Conservation (phyloP, 2,797 vertebrate genomes). For the Gobionotothen gibberifrons region DNA sequence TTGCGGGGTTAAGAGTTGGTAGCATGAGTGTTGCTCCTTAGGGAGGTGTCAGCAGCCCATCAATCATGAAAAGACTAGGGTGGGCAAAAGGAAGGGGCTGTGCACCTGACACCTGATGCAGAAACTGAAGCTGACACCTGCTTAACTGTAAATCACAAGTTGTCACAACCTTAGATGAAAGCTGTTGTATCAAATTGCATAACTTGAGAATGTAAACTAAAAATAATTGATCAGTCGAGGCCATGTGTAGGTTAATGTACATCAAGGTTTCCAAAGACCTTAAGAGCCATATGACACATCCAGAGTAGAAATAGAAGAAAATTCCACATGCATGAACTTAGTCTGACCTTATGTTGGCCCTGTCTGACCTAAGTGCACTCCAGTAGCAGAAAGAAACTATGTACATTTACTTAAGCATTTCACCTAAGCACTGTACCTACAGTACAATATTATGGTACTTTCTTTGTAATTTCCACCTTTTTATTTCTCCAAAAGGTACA, state of each 20-base stretch:
- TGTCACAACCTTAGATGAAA: conserved; percentile 39
- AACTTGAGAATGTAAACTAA: conserved; percentile 8
- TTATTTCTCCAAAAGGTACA: not conserved
- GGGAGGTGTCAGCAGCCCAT: conserved; percentile 61
- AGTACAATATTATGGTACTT: not conserved
- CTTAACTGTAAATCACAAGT: conserved; percentile 47
- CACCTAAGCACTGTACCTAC: too few species aligned
- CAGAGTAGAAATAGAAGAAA: not conserved
- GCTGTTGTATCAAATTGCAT: conserved; percentile 1
- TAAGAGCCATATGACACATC: not conserved
- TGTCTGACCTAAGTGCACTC: not conserved
- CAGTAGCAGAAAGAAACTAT: not conserved
- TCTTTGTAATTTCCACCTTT: not conserved
- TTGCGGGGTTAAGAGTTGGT: conserved; percentile 23
- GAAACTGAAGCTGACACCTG: conserved; percentile 70
- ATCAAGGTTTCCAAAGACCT: not conserved
- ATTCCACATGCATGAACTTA: not conserved
- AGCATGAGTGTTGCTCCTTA: conserved; percentile 45
- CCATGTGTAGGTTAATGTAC: not conserved
- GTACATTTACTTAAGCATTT: not conserved
- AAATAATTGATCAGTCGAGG: not conserved
- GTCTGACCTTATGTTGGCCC: not conserved
- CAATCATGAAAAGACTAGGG: conserved; percentile 29
- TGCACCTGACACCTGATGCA: conserved; percentile 39
- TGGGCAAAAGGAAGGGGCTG: conserved; percentile 2